These are phyloP conservation scores for Amphilophus citrinellus DNA, from an alignment of 2,113 vertebrate species.

Conservation along the genomic window DNA sequence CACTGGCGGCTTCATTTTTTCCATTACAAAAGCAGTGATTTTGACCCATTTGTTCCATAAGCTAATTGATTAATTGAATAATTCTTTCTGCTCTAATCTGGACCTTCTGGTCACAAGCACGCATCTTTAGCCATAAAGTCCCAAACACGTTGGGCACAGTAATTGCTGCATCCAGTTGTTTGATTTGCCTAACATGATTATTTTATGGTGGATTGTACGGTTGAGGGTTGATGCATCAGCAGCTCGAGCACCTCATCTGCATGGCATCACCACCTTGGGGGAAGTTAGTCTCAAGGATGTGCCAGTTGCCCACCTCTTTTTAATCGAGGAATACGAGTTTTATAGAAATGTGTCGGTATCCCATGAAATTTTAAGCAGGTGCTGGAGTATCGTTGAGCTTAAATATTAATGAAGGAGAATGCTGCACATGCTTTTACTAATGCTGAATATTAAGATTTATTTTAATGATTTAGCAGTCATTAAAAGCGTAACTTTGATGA, in stretches of 20 bases:
- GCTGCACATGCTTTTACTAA: conserved; percentile 3
- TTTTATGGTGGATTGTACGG: conserved; percentile 36
- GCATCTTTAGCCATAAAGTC: neutral
- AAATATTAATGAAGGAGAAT: conserved; percentile 55
- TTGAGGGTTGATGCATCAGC: conserved; percentile 26
- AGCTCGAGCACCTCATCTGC: conserved; percentile 29
- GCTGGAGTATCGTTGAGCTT: conserved; percentile 14
- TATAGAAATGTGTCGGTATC: conserved; percentile 20
- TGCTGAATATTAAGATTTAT: conserved; percentile 49
- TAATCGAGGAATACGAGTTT: conserved; percentile 17
- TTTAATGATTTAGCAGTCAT: conserved; percentile 47
- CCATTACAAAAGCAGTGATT: neutral
- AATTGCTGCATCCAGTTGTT: conserved; percentile 44
- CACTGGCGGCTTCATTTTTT: neutral
- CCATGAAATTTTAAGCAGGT: conserved; percentile 48
- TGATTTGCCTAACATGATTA: conserved; percentile 49
- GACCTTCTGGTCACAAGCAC: neutral
- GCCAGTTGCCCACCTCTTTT: conserved; percentile 28
- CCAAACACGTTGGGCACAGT: neutral
- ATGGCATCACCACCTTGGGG: conserved; percentile 41
- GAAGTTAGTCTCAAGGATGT: conserved; percentile 17
- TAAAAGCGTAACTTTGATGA: conserved; percentile 23
- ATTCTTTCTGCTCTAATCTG: conserved; percentile 37
- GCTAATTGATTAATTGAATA: conserved; percentile 29
- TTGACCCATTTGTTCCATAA: conserved; percentile 33